Percentiles rank a stretch among this genome's conserved stretches.
These are phyloP conservation scores for Yoshiicerus persimilis DNA, from an alignment of 1,140 invertebrate species.

Conservation along the genomic window DNA sequence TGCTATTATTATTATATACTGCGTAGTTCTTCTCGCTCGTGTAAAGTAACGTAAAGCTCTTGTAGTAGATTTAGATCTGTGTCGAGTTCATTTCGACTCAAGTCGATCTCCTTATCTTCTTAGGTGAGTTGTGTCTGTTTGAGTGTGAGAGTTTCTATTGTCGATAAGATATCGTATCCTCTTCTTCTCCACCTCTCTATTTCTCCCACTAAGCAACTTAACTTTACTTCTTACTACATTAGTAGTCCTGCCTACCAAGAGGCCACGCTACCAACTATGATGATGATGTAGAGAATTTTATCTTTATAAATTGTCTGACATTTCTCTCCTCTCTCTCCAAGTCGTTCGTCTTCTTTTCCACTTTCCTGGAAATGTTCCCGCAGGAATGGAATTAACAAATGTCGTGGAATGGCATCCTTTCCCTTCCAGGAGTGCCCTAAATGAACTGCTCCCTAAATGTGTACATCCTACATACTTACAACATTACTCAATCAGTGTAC, in stretches of 20 bases:
- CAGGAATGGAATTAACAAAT: background rate
- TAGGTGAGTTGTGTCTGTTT: constrained; percentile 20
- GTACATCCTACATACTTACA: too few species aligned
- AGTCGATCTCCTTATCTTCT: constrained; percentile 13
- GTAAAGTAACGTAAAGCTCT: background rate
- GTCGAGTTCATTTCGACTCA: constrained; percentile 1
- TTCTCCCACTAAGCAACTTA: background rate
- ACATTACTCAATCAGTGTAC: too few species aligned
- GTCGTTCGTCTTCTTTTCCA: constrained; percentile 2
- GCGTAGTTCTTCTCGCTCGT: background rate
- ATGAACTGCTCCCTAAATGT: too few species aligned
- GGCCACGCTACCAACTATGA: background rate
- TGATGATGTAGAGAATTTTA: constrained; percentile 8
- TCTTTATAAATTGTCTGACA: constrained; percentile 14
- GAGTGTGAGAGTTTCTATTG: background rate
- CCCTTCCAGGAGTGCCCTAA: background rate
- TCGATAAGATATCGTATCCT: background rate
- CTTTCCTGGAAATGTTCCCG: constrained; percentile 6
- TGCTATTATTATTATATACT: background rate
- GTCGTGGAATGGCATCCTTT: background rate
- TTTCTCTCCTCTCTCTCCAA: background rate
- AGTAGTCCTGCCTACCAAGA: background rate
- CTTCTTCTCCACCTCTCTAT: background rate
- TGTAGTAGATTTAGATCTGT: constrained; percentile 16
- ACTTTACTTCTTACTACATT: background rate